Evolutionary conservation across 2,113 vertebrate species (phyloP).

Genomic region (Numida meleagris): DNA sequence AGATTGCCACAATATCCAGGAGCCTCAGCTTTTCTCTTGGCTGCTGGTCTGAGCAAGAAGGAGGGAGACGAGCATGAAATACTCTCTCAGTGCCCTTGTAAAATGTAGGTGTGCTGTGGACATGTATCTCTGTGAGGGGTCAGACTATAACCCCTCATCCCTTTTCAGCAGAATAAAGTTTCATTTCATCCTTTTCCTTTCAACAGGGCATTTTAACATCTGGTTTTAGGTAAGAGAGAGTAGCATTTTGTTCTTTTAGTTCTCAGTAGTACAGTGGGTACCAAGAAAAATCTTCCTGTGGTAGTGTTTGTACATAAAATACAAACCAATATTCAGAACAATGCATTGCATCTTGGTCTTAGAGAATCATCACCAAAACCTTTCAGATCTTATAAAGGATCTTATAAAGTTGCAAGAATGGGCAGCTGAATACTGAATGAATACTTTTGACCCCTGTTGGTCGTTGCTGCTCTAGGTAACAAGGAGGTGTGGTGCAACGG

Average conservation of each 20-base stretch:
- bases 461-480: background rate
- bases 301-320: background rate
- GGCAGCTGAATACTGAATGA: background rate
- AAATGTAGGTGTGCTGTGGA: background rate
- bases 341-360: background rate
- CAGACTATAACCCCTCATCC: background rate
- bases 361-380: background rate
- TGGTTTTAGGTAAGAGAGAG: background rate
- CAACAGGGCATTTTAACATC: background rate
- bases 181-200: background rate
- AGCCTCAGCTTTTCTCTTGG: background rate
- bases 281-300: background rate
- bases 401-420: background rate
- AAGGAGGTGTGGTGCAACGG: background rate
- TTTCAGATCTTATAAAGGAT: background rate
- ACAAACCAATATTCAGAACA: background rate
- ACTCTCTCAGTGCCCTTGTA: background rate
- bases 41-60: background rate
- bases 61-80: background rate
- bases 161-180: background rate
- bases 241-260: background rate
- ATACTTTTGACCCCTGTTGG: background rate
- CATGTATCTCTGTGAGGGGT: background rate
- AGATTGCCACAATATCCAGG: background rate
- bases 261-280: background rate